Percentiles rank a stretch among this genome's conserved stretches.
Evolutionary conservation across 2,797 vertebrate genomes (phyloP).

Genomic region (Acestrorhynchus altus): DNA sequence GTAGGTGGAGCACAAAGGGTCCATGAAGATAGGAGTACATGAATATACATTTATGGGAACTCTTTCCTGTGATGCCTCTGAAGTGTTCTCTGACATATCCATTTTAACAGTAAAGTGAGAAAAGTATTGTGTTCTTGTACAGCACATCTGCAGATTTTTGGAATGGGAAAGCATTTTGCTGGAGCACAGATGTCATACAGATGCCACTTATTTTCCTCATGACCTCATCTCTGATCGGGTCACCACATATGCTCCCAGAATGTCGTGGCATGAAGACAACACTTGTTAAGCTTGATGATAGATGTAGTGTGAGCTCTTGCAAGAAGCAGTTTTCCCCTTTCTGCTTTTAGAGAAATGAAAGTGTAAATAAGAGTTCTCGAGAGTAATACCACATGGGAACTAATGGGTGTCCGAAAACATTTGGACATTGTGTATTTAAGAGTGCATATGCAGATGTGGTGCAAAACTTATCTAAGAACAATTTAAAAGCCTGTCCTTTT

Average conservation of each 20-base stretch:
- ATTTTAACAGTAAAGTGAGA: not conserved
- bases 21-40: too few relatives aligned
- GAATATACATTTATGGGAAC: too few relatives aligned
- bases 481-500: too few relatives aligned
- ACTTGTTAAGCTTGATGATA: not conserved
- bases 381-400: too few relatives aligned
- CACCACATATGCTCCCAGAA: not conserved
- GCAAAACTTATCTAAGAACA: too few relatives aligned
- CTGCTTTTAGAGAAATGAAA: not conserved
- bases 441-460: too few relatives aligned
- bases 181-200: constrained; percentile 10
- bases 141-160: not conserved
- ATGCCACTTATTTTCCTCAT: constrained; percentile 13
- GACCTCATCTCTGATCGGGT: constrained; percentile 15
- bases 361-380: not conserved
- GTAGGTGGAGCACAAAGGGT: too few relatives aligned
- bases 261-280: not conserved
- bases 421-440: too few relatives aligned
- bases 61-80: not conserved
- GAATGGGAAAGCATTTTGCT: not conserved
- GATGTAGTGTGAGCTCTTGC: not conserved
- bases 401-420: too few relatives aligned
- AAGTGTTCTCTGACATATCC: not conserved
- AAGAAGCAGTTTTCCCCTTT: not conserved
- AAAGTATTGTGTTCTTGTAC: not conserved